phyloP scores from a whole-genome alignment of 1,140 invertebrate genomes.

The Drosophila equinoxialis region DNA sequence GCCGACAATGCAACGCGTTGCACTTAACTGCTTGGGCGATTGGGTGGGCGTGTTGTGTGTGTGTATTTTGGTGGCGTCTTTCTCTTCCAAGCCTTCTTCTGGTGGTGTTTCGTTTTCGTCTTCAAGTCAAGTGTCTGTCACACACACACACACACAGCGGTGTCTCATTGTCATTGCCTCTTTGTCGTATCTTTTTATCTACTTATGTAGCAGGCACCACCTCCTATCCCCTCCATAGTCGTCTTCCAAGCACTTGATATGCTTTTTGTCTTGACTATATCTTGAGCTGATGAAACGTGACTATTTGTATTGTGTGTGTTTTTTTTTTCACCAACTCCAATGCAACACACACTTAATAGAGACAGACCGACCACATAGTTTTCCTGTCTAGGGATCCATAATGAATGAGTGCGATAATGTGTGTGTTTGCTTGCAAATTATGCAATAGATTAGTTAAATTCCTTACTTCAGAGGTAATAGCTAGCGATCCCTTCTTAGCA shows the following conservation, averaged over 20 bases:
- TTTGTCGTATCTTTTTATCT: conserved; percentile 65
- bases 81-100: conserved; percentile 56
- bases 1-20: conserved; percentile 73
- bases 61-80: conserved; percentile 35
- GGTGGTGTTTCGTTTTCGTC: conserved; percentile 19
- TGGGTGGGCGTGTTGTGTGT: conserved; percentile 4
- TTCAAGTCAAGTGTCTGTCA: conserved; percentile 55
- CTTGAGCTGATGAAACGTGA: conserved; percentile 50
- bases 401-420: background rate
- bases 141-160: conserved; percentile 21
- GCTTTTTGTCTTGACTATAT: conserved; percentile 40
- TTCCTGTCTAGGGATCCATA: conserved; percentile 1
- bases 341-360: background rate
- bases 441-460: background rate
- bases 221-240: background rate
- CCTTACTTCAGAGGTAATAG: background rate
- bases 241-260: conserved; percentile 60
- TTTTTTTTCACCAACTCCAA: conserved; percentile 3
- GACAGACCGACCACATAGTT: background rate
- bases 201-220: conserved; percentile 42
- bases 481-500: no score
- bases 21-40: conserved; percentile 41
- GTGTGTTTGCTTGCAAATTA: background rate
- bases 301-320: conserved; percentile 50
- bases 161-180: conserved; percentile 39